Evolutionary conservation across 2,113 vertebrate species (phyloP), one percentile per base, ranked within the genome.

Genomic region (Acrocephalus kingi): DNA sequence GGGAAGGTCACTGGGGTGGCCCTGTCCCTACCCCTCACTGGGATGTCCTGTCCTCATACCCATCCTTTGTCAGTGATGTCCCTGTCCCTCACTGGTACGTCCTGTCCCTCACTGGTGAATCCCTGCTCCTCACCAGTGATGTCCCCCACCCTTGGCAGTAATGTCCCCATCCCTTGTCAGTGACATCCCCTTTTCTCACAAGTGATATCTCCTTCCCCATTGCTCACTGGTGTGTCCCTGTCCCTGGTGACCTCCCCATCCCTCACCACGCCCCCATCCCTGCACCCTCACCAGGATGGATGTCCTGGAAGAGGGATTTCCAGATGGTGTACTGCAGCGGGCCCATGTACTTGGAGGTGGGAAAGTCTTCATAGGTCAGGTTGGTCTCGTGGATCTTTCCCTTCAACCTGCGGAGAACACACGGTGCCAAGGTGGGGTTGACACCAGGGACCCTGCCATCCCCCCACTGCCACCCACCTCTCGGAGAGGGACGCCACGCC

Each of bases 271-370:
- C 19, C n/a, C 7, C 31, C 5, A 9, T 6, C 31, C n/a, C 76
- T 2, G 1, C 0, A 0, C 24, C 28, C 97, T 98, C 98, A 99
- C 99, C 99, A 68, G 99, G 99, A 61, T 99, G 98, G 94, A 99
- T 98, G 89, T 99, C 99, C 97, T 99, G 99, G 97, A 99, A 99
- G 35, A 99, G 98, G 11, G 99, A 99, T 95, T 99, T 99, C 99
- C 99, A 99, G 97, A 99, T 99, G 25, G 99, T 99, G 96, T 99
- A 99, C 97, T 99, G 99, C 94, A 99, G 97, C 2, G 99, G 99
- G 1, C 99, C 99, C 95, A 99, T 99, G 97, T 99, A 99, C 93
- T 99, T 99, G 90, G 99, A 99, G 69, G 99, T 99, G 0, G 99
- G 99, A 79, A 99, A 99, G 71, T 99, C 99, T 97, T 99, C 99